Percentiles rank a stretch among this genome's conserved stretches.
These are phyloP conservation scores for Heterocephalus glaber DNA, from an alignment of 2,113 vertebrate species.

Conservation along the genomic window DNA sequence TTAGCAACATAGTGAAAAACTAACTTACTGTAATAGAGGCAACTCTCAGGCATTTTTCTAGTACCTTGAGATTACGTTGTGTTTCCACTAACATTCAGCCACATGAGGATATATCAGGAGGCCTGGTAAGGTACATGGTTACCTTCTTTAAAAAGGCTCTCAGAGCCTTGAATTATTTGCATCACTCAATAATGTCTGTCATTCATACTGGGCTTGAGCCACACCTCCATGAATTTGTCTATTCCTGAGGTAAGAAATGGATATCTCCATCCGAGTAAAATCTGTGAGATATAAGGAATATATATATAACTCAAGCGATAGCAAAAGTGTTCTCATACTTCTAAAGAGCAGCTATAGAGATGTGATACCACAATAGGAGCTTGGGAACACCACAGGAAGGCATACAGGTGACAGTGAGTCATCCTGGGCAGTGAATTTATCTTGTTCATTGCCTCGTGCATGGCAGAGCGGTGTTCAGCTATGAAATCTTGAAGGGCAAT, in stretches of 20 bases:
- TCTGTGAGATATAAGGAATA: not conserved
- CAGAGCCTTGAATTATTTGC: no score
- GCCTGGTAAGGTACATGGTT: not conserved
- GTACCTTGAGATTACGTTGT: not conserved
- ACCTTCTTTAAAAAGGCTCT: not conserved
- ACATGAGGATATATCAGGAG: not conserved
- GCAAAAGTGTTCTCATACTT: not conserved
- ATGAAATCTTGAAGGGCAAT: not conserved
- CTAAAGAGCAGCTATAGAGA: not conserved
- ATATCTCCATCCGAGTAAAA: not conserved
- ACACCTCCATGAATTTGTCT: not conserved
- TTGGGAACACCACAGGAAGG: not conserved
- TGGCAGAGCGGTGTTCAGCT: not conserved
- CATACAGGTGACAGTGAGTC: not conserved
- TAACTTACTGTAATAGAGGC: not conserved
- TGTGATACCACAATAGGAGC: not conserved
- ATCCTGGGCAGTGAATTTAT: accelerated
- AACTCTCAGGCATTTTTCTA: not conserved
- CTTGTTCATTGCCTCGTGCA: not conserved
- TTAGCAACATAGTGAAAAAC: not conserved
- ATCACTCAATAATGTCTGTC: not conserved
- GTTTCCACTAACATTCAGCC: not conserved
- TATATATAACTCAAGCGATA: not conserved
- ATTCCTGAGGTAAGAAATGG: not conserved
- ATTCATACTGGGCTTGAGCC: not conserved